Conservation (phyloP, 2,113 vertebrate genomes). For the Phrynosoma blainvillii region DNA sequence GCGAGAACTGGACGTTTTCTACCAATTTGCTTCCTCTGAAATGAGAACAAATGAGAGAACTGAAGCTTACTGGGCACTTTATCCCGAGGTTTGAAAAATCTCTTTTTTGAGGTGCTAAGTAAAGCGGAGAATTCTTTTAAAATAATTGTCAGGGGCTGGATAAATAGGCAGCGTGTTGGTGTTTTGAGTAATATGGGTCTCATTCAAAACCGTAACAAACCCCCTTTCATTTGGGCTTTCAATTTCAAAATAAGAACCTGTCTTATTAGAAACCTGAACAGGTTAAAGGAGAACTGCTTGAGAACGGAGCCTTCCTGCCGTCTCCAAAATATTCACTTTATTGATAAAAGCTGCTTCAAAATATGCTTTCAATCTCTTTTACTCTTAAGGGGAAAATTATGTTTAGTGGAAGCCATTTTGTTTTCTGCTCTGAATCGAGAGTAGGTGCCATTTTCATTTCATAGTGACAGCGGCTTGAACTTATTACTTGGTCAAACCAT, state of each 20-base stretch:
- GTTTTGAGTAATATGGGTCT: conserved; percentile 57
- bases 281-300: conserved; percentile 51
- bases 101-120: conserved; percentile 31
- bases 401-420: conserved; percentile 57
- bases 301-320: conserved; percentile 19
- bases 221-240: conserved; percentile 61
- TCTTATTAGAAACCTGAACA: conserved; percentile 72
- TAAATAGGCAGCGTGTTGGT: conserved; percentile 58
- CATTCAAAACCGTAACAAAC: conserved; percentile 62
- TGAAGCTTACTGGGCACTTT: conserved; percentile 36
- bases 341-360: conserved; percentile 52
- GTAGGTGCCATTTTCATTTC: conserved; percentile 57
- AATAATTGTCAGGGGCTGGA: conserved; percentile 73
- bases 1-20: neutral
- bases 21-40: conserved; percentile 45
- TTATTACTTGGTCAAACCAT: neutral
- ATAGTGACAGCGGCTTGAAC: conserved; percentile 16
- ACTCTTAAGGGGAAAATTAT: conserved; percentile 43
- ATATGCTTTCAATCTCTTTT: conserved; percentile 56
- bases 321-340: conserved; percentile 60
- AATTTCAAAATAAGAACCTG: conserved; percentile 67
- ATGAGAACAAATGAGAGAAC: conserved; percentile 73
- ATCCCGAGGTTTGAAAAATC: conserved; percentile 56
- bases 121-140: conserved; percentile 73
- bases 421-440: conserved; percentile 50